A percentile compares a stretch with the other conserved stretches of the same genome.
phyloP scores from a whole-genome alignment of 1,140 invertebrate genomes.

The Phymastichus coffea region DNA sequence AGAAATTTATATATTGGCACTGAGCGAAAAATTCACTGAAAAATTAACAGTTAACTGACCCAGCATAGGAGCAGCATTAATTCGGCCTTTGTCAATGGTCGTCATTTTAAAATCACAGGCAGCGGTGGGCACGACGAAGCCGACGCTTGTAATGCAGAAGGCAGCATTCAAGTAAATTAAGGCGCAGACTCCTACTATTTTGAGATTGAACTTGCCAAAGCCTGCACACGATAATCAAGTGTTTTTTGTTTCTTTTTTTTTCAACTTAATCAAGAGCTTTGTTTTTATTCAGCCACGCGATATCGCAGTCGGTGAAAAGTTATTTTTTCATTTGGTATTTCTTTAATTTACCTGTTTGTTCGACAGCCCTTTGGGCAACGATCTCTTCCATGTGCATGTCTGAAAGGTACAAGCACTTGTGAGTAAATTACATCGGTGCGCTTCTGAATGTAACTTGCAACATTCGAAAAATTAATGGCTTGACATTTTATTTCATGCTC shows the following conservation, averaged over 20 bases:
- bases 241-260: neutral
- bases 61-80: constrained; percentile 49
- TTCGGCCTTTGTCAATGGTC: constrained; percentile 58
- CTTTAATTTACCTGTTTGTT: constrained; percentile 37
- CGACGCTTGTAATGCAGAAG: constrained; percentile 41
- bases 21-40: too few species aligned
- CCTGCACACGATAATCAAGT: constrained; percentile 39
- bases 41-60: too few species aligned
- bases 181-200: constrained; percentile 56
- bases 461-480: too few species aligned
- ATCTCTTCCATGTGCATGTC: constrained; percentile 30
- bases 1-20: too few species aligned
- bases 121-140: constrained; percentile 62
- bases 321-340: too few species aligned
- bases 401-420: constrained; percentile 8
- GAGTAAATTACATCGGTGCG: too few species aligned
- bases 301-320: too few species aligned
- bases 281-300: neutral
- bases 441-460: too few species aligned
- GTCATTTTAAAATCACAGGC: constrained; percentile 60
- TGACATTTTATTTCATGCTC: too few species aligned
- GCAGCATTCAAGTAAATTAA: constrained; percentile 61
- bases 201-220: constrained; percentile 60
- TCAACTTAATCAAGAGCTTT: neutral
- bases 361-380: constrained; percentile 34